Conservation (phyloP, 2,113 vertebrate species). For the Ursus arctos region DNA sequence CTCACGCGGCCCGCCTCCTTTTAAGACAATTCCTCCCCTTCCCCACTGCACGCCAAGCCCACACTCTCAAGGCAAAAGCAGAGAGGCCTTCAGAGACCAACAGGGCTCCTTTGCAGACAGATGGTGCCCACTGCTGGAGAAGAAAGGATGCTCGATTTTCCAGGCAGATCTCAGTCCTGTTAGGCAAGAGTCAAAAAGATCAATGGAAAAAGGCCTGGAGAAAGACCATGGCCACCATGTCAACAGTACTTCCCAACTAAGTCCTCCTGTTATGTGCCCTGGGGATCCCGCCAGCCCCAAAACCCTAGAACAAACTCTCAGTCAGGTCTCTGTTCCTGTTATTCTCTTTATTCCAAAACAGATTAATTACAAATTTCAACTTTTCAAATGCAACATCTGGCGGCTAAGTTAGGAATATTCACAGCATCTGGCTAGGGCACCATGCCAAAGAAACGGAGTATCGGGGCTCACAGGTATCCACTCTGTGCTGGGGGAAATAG, state of each 20-base stretch:
- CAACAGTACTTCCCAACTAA: neutral
- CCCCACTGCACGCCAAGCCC: neutral
- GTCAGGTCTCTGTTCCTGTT: conserved; percentile 62
- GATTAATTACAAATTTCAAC: conserved; percentile 61
- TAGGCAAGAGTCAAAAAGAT: neutral
- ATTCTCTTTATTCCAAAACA: conserved; percentile 81
- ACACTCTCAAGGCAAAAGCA: neutral
- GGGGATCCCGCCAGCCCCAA: neutral
- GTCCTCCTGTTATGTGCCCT: neutral
- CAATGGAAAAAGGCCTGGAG: neutral
- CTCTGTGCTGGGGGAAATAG: conserved; percentile 66
- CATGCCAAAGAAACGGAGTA: conserved; percentile 68
- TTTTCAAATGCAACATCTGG: conserved; percentile 71
- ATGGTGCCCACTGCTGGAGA: neutral
- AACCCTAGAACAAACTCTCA: conserved; percentile 44
- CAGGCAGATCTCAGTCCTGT: neutral
- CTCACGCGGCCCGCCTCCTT: neutral
- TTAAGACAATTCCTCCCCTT: neutral
- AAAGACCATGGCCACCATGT: neutral
- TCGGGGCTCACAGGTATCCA: conserved; percentile 63
- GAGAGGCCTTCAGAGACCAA: neutral
- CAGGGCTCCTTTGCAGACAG: neutral
- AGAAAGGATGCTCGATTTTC: neutral
- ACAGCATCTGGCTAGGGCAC: conserved; percentile 54
- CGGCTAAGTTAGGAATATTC: conserved; percentile 30